Evolutionary conservation across 2,888 invertebrate genomes (phyloP), one percentile per base, ranked within the genome.

Genomic region (Aspidiotus destructor): DNA sequence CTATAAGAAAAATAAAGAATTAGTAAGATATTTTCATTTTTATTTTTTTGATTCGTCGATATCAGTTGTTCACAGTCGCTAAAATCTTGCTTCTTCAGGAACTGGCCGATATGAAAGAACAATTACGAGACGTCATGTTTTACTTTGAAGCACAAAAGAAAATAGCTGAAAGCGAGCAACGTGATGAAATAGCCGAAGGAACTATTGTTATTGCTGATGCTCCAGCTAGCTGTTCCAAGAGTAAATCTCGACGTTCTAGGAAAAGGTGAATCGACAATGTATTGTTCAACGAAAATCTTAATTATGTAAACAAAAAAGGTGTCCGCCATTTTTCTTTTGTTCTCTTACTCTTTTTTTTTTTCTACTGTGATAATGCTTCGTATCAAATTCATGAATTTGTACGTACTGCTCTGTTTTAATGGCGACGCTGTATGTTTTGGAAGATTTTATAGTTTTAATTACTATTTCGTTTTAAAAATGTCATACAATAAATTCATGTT

Each of bases 51-150:
- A 28, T 52, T 61, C 48, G 1, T 54, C 5, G 28, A 28, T 28
- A 28, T 28, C 28, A 28, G 28, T 28, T 28, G 28, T 28, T 28
- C 28, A 28, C 28, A 28, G 28, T 28, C 28, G 28, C 1, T 28
- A 28, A 28, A 28, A 48, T 13, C 6, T 48, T n/a, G n/a, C 48
- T 64, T 63, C 60, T 62, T 1, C 60, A 78, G 60, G 86, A 95
- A 83, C 82, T 94, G n/a, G 73, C 78, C 0, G 93, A 95, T 17
- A 80, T 98, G 42, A 86, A 88, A 73, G 97, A 98, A 74, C 95
- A 99, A 80, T 82, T 99, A 9, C 83, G 92, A 48, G 99, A 99
- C 81, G 83, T 99, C 62, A 95, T 97, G 94, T 95, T 98, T 80
- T 96, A 89, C 77, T 84, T 99, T 74, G 92, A 96, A 73, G 96